phyloP scores from a whole-genome alignment of 2,797 vertebrate species.

The Cheracebus regulus region DNA sequence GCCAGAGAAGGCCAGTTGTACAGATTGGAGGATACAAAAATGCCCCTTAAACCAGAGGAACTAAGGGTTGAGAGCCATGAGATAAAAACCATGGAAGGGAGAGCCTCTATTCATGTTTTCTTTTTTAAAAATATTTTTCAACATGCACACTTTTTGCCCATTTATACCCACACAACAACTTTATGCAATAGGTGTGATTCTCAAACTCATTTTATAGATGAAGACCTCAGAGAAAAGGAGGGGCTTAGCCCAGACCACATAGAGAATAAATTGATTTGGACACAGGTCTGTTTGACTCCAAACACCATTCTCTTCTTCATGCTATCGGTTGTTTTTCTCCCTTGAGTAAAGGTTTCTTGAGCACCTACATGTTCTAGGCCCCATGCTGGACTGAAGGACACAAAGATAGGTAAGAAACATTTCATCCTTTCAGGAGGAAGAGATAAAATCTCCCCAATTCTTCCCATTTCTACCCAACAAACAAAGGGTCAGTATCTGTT shows the following conservation, averaged over 20 bases:
- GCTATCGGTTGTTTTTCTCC: background rate
- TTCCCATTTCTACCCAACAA: background rate
- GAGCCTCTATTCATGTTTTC: background rate
- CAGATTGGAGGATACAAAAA: background rate
- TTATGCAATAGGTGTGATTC: background rate
- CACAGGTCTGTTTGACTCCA: background rate
- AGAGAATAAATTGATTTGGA: background rate
- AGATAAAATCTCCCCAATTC: background rate
- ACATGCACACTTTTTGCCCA: background rate
- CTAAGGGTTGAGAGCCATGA: background rate
- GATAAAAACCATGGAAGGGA: background rate
- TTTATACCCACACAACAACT: background rate
- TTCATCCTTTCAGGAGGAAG: background rate
- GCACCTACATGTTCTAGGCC: background rate
- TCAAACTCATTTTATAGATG: background rate
- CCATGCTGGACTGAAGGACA: background rate
- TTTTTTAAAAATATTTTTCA: background rate
- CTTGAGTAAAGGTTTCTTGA: background rate
- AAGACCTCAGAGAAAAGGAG: background rate
- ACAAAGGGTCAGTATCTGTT: background rate
- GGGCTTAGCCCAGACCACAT: background rate
- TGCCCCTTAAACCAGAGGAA: background rate
- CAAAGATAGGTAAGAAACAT: background rate
- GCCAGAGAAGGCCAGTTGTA: background rate
- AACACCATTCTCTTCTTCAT: background rate